phyloP scores from a whole-genome alignment of 1,140 invertebrate genomes.

The Papilio polyxenes region DNA sequence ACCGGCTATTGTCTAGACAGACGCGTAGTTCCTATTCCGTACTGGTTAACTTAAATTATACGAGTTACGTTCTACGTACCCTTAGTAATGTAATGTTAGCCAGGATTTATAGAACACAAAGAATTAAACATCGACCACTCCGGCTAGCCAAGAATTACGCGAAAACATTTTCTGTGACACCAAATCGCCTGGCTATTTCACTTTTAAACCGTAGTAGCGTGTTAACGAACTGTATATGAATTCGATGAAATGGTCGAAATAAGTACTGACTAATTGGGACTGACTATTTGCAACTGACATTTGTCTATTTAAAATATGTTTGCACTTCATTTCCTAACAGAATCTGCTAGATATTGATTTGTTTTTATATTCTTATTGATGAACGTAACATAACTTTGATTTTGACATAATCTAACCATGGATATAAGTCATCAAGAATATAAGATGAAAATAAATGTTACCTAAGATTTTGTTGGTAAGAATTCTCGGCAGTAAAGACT shows the following conservation, averaged over 20 bases:
- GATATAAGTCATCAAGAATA: not conserved
- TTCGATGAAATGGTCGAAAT: no score
- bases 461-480: not conserved
- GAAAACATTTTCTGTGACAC: not conserved
- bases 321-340: not conserved
- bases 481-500: slow-evolving; percentile 12
- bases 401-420: not conserved
- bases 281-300: no score
- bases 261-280: no score
- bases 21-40: not conserved
- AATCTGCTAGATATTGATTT: not conserved
- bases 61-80: not conserved
- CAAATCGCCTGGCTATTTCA: no score
- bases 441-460: slow-evolving; percentile 8
- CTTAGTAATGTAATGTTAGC: not conserved
- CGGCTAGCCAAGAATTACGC: not conserved
- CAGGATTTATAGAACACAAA: not conserved
- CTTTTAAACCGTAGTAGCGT: no score
- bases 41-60: not conserved
- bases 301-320: no score
- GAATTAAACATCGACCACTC: not conserved
- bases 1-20: not conserved
- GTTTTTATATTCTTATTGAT: not conserved
- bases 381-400: not conserved
- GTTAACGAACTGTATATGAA: no score